Percentiles rank a stretch among this genome's conserved stretches.
Evolutionary conservation across 2,888 invertebrate genomes (phyloP).

Genomic region (Malthinus flaveolus): DNA sequence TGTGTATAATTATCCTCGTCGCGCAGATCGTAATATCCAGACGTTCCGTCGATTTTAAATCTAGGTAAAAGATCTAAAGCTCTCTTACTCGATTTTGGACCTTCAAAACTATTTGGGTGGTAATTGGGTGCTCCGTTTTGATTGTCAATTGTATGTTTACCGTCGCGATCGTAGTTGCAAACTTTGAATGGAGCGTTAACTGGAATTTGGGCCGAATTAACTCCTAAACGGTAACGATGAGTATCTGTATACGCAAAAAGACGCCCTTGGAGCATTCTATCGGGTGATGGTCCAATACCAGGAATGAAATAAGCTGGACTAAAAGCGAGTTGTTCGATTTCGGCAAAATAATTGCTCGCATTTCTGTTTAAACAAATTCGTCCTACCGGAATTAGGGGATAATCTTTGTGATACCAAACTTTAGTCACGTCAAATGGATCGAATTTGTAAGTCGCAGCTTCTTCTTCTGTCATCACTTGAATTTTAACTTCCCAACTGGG

Average conservation of each 20-base stretch:
- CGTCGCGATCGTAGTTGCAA: slow-evolving; percentile 87
- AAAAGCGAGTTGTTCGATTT: slow-evolving; percentile 92
- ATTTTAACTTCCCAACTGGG: slow-evolving; percentile 83
- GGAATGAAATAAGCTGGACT: slow-evolving; percentile 88
- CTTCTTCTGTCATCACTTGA: slow-evolving; percentile 85
- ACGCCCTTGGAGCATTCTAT: slow-evolving; percentile 90
- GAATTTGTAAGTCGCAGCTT: slow-evolving; percentile 77
- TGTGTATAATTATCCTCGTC: slow-evolving; percentile 93
- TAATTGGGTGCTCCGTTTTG: slow-evolving; percentile 95
- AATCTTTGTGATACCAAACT: slow-evolving; percentile 88
- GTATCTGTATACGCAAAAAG: slow-evolving; percentile 90
- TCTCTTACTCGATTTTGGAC: slow-evolving; percentile 74
- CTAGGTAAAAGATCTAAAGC: slow-evolving; percentile 64
- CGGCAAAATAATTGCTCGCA: slow-evolving; percentile 90
- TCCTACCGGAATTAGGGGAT: slow-evolving; percentile 86
- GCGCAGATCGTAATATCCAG: slow-evolving; percentile 76
- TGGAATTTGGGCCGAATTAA: slow-evolving; percentile 89
- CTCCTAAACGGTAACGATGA: slow-evolving; percentile 86
- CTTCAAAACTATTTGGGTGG: slow-evolving; percentile 93
- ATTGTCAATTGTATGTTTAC: slow-evolving; percentile 74
- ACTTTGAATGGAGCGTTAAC: slow-evolving; percentile 89
- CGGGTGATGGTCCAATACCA: slow-evolving; percentile 91
- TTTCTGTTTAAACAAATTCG: slow-evolving; percentile 84
- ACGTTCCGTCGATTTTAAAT: slow-evolving; percentile 70
- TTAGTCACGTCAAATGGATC: slow-evolving; percentile 96